Percentiles rank a stretch among this genome's conserved stretches.
Conservation (phyloP, 1,140 invertebrate genomes). For the Chironomus striatipennis region DNA sequence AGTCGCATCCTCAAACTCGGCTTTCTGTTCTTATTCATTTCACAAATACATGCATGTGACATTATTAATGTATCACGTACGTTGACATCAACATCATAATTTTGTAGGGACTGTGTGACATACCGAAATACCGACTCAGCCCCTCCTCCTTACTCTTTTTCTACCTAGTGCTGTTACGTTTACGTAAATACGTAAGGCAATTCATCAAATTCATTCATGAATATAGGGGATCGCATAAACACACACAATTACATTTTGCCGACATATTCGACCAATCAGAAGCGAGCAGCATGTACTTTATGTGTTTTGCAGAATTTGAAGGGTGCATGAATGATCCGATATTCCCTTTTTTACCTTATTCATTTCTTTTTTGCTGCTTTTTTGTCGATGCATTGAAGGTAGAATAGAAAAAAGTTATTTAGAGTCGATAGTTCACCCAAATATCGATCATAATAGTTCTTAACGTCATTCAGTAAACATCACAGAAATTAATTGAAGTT, state of each 20-base stretch:
- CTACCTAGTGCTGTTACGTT: neutral
- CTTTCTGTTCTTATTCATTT: neutral
- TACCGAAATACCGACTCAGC: neutral
- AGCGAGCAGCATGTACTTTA: neutral
- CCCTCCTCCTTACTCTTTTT: neutral
- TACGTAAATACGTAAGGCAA: neutral
- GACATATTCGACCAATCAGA: neutral
- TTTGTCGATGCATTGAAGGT: neutral
- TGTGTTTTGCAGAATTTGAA: neutral
- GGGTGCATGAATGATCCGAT: too few relatives aligned
- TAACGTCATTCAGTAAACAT: neutral
- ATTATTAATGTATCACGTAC: neutral
- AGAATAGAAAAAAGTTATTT: constrained; percentile 17
- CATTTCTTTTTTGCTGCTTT: too few relatives aligned
- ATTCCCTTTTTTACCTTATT: neutral
- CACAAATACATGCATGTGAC: neutral
- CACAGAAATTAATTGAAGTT: neutral
- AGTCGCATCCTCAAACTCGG: too few relatives aligned
- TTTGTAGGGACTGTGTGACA: neutral
- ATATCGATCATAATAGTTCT: constrained; percentile 13
- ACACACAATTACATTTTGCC: neutral
- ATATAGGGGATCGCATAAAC: neutral
- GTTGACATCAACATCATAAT: too few relatives aligned
- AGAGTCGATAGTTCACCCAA: constrained; percentile 15
- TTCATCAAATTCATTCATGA: neutral